A percentile compares a stretch with the other conserved stretches of the same genome.
These are phyloP conservation scores for Clarias macrocephalus DNA, from an alignment of 2,113 vertebrate species.

Conservation along the genomic window DNA sequence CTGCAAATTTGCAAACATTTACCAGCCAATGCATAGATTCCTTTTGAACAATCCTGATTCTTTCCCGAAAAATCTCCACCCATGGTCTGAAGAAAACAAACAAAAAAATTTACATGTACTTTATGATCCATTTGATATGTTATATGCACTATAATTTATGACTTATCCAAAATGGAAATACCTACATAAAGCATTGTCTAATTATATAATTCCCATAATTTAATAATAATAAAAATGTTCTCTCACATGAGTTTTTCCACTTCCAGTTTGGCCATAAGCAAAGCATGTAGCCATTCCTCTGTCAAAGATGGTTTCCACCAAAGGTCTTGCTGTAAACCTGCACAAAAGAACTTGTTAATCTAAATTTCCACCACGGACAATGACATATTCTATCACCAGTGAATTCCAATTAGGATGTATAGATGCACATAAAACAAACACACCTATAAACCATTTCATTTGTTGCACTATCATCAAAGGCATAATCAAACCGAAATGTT, in stretches of 20 bases:
- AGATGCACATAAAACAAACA: not conserved
- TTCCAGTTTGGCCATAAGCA: constrained; percentile 97
- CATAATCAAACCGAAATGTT: constrained; percentile 98
- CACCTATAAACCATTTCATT: constrained; percentile 99
- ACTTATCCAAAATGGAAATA: not conserved
- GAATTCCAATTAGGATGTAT: not conserved
- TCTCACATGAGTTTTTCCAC: constrained; percentile 98
- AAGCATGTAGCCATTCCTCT: constrained; percentile 98
- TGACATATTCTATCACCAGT: not conserved
- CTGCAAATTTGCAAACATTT: not conserved
- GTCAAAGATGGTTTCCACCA: constrained; percentile 98
- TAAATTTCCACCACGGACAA: not conserved
- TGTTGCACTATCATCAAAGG: constrained; percentile 91
- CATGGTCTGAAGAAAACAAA: constrained; percentile 82
- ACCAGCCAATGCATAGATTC: constrained; percentile 98
- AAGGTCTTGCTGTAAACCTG: constrained; percentile 94
- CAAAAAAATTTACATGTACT: not conserved
- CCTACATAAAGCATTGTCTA: not conserved
- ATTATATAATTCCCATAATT: not conserved
- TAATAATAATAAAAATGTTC: not conserved
- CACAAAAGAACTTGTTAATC: not conserved
- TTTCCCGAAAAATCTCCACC: constrained; percentile 98
- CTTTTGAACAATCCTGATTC: constrained; percentile 98
- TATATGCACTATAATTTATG: not conserved
- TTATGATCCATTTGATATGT: not conserved